Base-by-base conservation (phyloP, 2,113 vertebrate species). In the Mesocricetus auratus region DNA sequence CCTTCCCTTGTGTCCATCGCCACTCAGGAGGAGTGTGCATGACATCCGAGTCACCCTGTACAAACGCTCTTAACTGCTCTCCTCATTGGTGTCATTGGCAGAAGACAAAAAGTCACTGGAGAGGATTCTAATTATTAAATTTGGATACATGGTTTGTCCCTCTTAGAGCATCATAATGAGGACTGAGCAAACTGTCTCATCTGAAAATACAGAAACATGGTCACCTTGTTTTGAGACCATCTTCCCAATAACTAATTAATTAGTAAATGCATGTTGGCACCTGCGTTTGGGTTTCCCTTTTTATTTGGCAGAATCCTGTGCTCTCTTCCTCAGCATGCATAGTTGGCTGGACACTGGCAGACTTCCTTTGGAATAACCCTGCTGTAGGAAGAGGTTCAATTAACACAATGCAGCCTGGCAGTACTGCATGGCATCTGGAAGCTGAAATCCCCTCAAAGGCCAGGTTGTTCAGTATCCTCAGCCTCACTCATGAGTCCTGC, bases 361-460 rank as follows among this genome's bases (percentile, higher is more conserved):
- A 66, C 47, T 58, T 69, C 90, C 75, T 89, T 62, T 68, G 36
- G 83, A 86, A 91, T 74, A 88, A 77, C 22, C 73, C 42, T 31
- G 19, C 79, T 71, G 45, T n/a, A 93, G 42, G 89, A 91, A 95
- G 89, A 93, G 42, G 81, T 75, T 96, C 96, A 97, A 95, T 95
- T 93, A 98, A 93, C 90, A 82, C 75, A 96, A 93, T 82, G 64
- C n/a, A 96, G 75, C 7, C 68, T 95, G 96, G 95, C 92, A 95
- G 36, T 74, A 39, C 69, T 62, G 62, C 64, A 45, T 31, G 81
- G 93, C 96, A 94, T 96, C 88, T 93, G 94, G 83, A 95, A 82
- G 85, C 64, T 73, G 75, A 73, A 96, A 94, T 90, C 56, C 75
- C 78, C 90, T 60, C 53, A 24, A 95, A 95, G 39, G 45, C 78